These are phyloP conservation scores for Toxonevra muliebris DNA, from an alignment of 2,888 invertebrate genomes.

Conservation along the genomic window DNA sequence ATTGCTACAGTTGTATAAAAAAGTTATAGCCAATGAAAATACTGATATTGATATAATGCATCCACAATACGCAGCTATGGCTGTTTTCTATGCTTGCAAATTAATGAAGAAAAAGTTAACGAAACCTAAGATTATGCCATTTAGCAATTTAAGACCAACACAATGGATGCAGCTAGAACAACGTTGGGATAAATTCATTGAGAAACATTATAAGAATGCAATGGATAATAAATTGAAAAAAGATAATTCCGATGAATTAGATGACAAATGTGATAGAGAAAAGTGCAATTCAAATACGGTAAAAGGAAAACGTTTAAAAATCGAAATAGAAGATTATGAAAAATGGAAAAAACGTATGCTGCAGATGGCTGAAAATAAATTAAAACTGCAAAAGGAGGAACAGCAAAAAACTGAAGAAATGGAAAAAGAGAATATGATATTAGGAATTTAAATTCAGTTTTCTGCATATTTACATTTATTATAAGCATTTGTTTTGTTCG, in stretches of 20 bases:
- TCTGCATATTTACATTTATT: background rate
- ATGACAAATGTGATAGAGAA: slow-evolving; percentile 1
- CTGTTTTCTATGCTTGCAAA: slow-evolving; percentile 73
- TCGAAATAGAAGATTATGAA: slow-evolving; percentile 68
- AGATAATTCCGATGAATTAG: background rate
- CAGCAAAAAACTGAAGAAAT: background rate
- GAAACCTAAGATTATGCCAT: slow-evolving; percentile 69
- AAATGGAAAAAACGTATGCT: slow-evolving; percentile 72
- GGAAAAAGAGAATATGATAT: slow-evolving; percentile 35
- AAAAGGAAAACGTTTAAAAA: background rate
- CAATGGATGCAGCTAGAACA: slow-evolving; percentile 72
- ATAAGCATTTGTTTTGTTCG: no score
- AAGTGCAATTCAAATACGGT: slow-evolving; percentile 28
- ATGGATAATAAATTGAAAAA: slow-evolving; percentile 40
- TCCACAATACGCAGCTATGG: slow-evolving; percentile 74
- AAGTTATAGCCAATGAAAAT: slow-evolving; percentile 43
- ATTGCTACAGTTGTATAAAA: slow-evolving; percentile 68
- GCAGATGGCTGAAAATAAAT: slow-evolving; percentile 62
- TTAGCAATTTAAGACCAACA: slow-evolving; percentile 69
- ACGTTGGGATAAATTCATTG: slow-evolving; percentile 68
- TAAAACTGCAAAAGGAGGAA: slow-evolving; percentile 39
- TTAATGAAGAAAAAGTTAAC: slow-evolving; percentile 69
- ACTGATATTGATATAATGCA: slow-evolving; percentile 69
- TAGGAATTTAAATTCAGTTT: slow-evolving; percentile 28
- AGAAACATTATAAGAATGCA: slow-evolving; percentile 46